Evolutionary conservation across 2,797 vertebrate species (phyloP).

Genomic region (Natrix natrix): DNA sequence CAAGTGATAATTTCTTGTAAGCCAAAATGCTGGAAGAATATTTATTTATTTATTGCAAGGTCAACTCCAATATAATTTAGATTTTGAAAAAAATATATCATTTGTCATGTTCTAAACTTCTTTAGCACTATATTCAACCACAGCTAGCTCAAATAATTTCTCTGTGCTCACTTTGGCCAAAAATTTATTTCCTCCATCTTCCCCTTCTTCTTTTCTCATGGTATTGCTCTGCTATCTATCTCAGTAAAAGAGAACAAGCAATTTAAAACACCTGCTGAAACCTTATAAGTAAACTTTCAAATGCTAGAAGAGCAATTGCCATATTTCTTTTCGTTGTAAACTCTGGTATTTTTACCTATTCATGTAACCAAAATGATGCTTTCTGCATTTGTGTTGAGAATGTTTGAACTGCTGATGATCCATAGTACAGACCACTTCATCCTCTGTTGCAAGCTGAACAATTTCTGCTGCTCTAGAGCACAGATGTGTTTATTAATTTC

Average conservation of each 20-base stretch:
- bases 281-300: background rate
- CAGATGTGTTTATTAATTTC: background rate
- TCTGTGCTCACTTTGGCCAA: background rate
- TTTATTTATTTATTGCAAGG: background rate
- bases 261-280: background rate
- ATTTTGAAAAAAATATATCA: background rate
- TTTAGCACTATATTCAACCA: background rate
- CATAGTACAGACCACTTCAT: background rate
- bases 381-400: background rate
- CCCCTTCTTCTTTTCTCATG: background rate
- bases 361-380: background rate
- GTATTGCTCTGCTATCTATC: background rate
- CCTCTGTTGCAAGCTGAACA: background rate
- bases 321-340: background rate
- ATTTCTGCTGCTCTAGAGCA: background rate
- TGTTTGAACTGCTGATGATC: background rate
- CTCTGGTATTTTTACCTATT: background rate
- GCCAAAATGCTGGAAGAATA: background rate
- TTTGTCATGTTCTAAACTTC: background rate
- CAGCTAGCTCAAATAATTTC: background rate
- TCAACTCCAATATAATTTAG: conserved; percentile 12
- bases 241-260: background rate
- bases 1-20: conserved; percentile 13
- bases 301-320: background rate
- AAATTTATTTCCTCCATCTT: background rate